These are phyloP conservation scores for Agriopis leucophaearia DNA, from an alignment of 2,888 invertebrate genomes.

Conservation along the genomic window DNA sequence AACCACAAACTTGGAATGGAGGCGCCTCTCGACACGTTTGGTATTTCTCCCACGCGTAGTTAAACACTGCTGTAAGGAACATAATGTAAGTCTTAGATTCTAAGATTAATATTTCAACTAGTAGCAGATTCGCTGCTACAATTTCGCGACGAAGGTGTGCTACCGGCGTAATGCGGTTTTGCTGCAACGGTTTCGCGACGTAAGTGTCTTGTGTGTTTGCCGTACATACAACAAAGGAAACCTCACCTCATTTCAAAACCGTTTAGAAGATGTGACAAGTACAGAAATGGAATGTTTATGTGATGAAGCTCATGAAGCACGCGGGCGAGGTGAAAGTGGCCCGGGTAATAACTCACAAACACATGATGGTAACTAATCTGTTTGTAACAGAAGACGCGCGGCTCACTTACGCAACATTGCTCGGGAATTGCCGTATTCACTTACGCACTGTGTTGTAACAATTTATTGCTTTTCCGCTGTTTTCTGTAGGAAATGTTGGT, in stretches of 20 bases:
- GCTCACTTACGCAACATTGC: constrained; percentile 41
- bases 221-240: constrained; percentile 11
- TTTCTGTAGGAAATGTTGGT: not conserved
- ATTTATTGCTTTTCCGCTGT: constrained; percentile 36
- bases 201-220: no score
- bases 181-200: no score
- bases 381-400: constrained; percentile 48
- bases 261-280: constrained; percentile 17
- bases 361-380: constrained; percentile 50
- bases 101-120: no score
- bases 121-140: no score
- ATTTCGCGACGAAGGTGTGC: no score
- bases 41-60: no score
- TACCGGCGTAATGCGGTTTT: no score
- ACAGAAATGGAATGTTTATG: constrained; percentile 29
- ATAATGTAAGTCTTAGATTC: no score
- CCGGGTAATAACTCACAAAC: constrained; percentile 44
- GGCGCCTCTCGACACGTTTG: no score
- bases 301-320: constrained; percentile 29
- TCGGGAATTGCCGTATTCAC: constrained; percentile 47
- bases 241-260: constrained; percentile 22
- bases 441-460: constrained; percentile 41
- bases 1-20: no score
- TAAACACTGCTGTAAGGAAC: no score
- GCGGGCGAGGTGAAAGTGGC: constrained; percentile 45